Percentiles rank a stretch among this genome's conserved stretches.
Evolutionary conservation across 2,888 invertebrate species (phyloP).

Genomic region (Ennomos erosarius): DNA sequence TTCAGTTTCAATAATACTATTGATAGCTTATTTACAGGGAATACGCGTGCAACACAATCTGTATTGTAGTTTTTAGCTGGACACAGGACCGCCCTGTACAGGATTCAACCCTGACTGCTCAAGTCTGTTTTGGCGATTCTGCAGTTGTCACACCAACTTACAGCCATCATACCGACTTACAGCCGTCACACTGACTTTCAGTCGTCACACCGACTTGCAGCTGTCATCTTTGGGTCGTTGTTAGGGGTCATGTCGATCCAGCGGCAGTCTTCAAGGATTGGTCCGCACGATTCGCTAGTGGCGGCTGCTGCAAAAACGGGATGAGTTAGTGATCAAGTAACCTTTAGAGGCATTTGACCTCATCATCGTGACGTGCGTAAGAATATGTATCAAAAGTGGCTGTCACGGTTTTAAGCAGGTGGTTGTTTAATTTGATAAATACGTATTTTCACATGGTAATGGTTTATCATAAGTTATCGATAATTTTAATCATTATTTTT

Average conservation of each 20-base stretch:
- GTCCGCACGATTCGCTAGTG: slow-evolving; percentile 73
- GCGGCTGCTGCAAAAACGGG: slow-evolving; percentile 72
- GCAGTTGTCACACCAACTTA: neutral
- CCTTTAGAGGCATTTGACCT: too few relatives aligned
- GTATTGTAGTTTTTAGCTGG: slow-evolving; percentile 51
- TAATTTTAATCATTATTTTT: too few relatives aligned
- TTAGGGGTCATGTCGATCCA: slow-evolving; percentile 40
- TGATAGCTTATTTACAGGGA: slow-evolving; percentile 36
- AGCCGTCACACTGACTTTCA: slow-evolving; percentile 15
- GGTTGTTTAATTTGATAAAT: too few relatives aligned
- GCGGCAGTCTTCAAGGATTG: slow-evolving; percentile 67
- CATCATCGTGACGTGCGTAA: too few relatives aligned
- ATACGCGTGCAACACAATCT: slow-evolving; percentile 53
- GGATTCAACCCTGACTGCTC: slow-evolving; percentile 22
- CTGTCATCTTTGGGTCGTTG: slow-evolving; percentile 32
- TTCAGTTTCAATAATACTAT: neutral
- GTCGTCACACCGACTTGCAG: slow-evolving; percentile 29
- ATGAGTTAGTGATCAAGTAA: slow-evolving; percentile 25
- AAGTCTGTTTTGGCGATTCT: slow-evolving; percentile 12
- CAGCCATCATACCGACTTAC: neutral
- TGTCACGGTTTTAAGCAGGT: too few relatives aligned
- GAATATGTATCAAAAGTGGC: too few relatives aligned
- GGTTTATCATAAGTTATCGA: too few relatives aligned
- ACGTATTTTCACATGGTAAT: too few relatives aligned
- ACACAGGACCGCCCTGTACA: slow-evolving; percentile 40